Evolutionary conservation across 2,888 invertebrate species (phyloP), one percentile per base, ranked within the genome.

Genomic region (Perithous albicinctus): DNA sequence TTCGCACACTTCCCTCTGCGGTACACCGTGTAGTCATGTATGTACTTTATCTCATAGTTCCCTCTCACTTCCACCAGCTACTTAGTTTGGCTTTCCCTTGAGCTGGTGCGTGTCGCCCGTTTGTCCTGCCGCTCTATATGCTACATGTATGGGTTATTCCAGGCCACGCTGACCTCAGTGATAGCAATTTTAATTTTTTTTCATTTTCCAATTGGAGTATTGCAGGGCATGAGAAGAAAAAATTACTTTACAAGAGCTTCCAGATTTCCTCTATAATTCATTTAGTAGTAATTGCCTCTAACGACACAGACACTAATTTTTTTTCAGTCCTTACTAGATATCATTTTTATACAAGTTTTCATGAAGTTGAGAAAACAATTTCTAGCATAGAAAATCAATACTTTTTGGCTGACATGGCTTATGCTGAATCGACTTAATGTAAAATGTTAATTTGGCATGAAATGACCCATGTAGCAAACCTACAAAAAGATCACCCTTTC

Each of bases 41-140:
- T 83, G 73, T 82, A 70, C 84, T 69, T 74, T 76, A 69, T 77
- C 85, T 82, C 79, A n/a, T n/a, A 80, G 80, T 82, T 76, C 81
- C n/a, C 59, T 61, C 72, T 64, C 78, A 64, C 78, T 80, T 85
- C 69, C 38, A 63, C 23, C 46, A 26, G 32, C 51, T 64, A 56
- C 38, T 72, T 72, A 43, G 70, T 76, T 72, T 61, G 46, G 59
- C 72, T 76, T 51, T 66, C 64, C 38, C 46, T 48, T 61, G 59
- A 73, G 66, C 75, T 48, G 10, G 29, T 15, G 59, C 56, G 20
- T 66, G 59, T 80, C 70, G 46, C 18, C 23, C 59, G 80, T 66
- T 70, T 77, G 29, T 35, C 38, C 61, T 46, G 61, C 20, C 48
- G 26, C 26, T 59, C 61, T 51, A n/a, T 51, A n/a, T 29, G 8